Percentiles rank a stretch among this genome's conserved stretches.
Conservation (phyloP, 2,797 vertebrate species). For the Champsocephalus gunnari region DNA sequence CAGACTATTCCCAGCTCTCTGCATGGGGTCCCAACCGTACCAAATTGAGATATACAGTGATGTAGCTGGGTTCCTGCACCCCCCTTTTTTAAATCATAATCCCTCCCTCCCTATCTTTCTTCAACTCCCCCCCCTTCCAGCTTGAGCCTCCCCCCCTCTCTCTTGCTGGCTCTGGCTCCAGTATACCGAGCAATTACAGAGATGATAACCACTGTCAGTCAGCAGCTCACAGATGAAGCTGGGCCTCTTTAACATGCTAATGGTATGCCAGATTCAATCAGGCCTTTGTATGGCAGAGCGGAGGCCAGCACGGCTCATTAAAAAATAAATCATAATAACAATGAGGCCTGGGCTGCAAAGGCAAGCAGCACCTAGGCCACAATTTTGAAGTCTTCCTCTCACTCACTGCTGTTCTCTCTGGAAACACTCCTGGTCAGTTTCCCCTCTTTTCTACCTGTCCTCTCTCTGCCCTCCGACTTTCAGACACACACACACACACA, state of each 20-base stretch:
- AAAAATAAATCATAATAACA: conserved; percentile 84
- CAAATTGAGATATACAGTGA: conserved; percentile 60
- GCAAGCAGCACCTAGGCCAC: conserved; percentile 62
- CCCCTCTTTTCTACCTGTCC: conserved; percentile 1
- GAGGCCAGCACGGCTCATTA: conserved; percentile 77
- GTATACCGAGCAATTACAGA: conserved; percentile 83
- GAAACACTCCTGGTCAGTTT: background rate
- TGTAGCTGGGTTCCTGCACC: conserved; percentile 39
- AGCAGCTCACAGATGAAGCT: conserved; percentile 83
- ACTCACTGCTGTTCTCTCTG: conserved; percentile 24
- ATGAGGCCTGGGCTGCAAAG: conserved; percentile 65
- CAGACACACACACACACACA: background rate
- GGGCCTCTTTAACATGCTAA: conserved; percentile 86
- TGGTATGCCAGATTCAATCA: conserved; percentile 85
- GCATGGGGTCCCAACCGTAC: conserved; percentile 46
- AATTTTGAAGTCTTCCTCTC: conserved; percentile 18
- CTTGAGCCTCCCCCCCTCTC: conserved; percentile 10
- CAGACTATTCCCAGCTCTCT: conserved; percentile 48
- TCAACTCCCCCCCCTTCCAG: conserved; percentile 16
- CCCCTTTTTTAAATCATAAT: conserved; percentile 59
- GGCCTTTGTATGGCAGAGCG: conserved; percentile 76
- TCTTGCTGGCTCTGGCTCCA: conserved; percentile 60
- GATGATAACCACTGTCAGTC: conserved; percentile 89
- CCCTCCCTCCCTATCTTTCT: conserved; percentile 49
- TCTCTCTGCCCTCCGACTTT: background rate